Evolutionary conservation across 23 tunicate genomes (phyloP), one percentile per base, ranked within the genome.

Genomic region (Corella eumyota): DNA sequence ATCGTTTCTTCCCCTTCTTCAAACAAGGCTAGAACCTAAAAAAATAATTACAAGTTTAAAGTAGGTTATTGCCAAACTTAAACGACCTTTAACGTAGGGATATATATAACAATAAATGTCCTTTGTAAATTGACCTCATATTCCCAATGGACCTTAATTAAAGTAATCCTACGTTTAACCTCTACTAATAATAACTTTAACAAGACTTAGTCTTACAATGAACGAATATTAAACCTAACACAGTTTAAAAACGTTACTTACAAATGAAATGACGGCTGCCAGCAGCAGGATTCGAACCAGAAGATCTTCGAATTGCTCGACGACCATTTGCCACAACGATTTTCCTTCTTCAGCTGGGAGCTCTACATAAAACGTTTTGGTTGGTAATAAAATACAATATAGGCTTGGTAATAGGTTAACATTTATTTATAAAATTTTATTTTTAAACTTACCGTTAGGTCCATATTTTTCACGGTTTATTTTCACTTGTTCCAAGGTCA

Each of bases 1-100:
- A 93, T 78, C 3, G 99, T 54, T 52, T 88, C 99, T 69, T 84
- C 99, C 0, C 84, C 98, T 34, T 93, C 99, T 68, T 93, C 99
- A 68, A 93, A 93, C 33, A 78, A 49, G 25, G 99, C 99, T 19
- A 93, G 68, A 4, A 93, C 72, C 88, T 79, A 25, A 5, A 1
- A 1, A 38, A 60, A 60, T 27, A 31, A 1, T 25, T 4, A 27
- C 54, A n/a, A n/a, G n/a, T n/a, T n/a, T n/a, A n/a, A n/a, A n/a
- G n/a, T n/a, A n/a, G n/a, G n/a, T n/a, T n/a, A n/a, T n/a, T n/a
- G n/a, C n/a, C n/a, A n/a, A n/a, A n/a, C n/a, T n/a, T n/a, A n/a
- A n/a, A n/a, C n/a, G n/a, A n/a, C n/a, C n/a, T n/a, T n/a, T n/a
- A n/a, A n/a, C n/a, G n/a, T n/a, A n/a, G n/a, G n/a, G n/a, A n/a